Conservation (phyloP, 2,888 invertebrate genomes). For the Melinaea marsaeus region DNA sequence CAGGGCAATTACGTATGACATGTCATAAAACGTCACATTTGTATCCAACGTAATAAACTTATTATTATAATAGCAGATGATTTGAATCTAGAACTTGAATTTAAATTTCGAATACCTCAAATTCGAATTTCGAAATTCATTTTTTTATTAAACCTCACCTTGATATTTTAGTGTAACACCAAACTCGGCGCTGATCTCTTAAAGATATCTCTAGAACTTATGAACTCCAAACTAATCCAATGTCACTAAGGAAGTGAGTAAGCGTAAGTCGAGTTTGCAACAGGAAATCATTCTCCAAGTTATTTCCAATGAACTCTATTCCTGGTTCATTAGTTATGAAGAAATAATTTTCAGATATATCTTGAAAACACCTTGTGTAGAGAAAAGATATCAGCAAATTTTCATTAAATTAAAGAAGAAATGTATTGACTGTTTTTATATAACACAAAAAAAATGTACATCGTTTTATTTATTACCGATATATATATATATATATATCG, state of each 20-base stretch:
- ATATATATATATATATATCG: too few species aligned
- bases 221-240: conserved; percentile 45
- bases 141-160: background rate
- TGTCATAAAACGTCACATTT: conserved; percentile 61
- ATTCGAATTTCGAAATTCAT: background rate
- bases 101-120: background rate
- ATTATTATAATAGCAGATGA: conserved; percentile 1
- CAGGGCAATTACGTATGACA: conserved; percentile 68
- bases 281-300: conserved; percentile 40
- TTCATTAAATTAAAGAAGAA: too few species aligned
- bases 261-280: conserved; percentile 46
- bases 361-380: too few species aligned
- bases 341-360: conserved; percentile 8
- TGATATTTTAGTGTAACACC: background rate
- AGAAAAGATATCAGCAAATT: too few species aligned
- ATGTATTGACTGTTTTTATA: too few species aligned
- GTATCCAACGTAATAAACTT: conserved; percentile 17
- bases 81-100: background rate
- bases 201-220: conserved; percentile 40
- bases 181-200: conserved; percentile 4
- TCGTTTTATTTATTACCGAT: too few species aligned
- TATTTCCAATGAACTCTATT: conserved; percentile 31
- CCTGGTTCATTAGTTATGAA: conserved; percentile 26
- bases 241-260: conserved; percentile 45
- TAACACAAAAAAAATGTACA: too few species aligned